These are phyloP conservation scores for honey bee (Apis mellifera) DNA, from an alignment of 1,140 invertebrate genomes.

Conservation along the genomic window DNA sequence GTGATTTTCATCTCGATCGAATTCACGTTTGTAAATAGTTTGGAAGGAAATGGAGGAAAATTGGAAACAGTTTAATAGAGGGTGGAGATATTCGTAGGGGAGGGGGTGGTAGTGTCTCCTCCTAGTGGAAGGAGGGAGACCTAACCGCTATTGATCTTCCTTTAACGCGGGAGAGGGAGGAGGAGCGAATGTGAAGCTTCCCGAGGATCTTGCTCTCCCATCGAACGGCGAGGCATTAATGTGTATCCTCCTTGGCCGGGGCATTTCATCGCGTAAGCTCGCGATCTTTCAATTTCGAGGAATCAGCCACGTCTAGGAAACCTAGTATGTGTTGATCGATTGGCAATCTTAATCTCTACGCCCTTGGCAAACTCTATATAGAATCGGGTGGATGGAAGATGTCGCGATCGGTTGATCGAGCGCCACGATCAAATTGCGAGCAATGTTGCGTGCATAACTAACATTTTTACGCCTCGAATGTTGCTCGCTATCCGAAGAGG, in stretches of 20 bases:
- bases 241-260: background rate
- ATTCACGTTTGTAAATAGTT: background rate
- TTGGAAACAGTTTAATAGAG: background rate
- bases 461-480: slow-evolving; percentile 60
- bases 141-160: background rate
- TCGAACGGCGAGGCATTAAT: background rate
- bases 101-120: background rate
- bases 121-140: background rate
- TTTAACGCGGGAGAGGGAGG: background rate
- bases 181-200: no score
- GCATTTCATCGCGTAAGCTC: background rate
- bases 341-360: slow-evolving; percentile 11
- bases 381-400: slow-evolving; percentile 39
- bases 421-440: slow-evolving; percentile 63
- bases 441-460: slow-evolving; percentile 61
- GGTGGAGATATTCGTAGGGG: background rate
- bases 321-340: slow-evolving; percentile 3
- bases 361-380: background rate
- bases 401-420: slow-evolving; percentile 61
- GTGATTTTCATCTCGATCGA: no score
- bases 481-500: slow-evolving; percentile 50
- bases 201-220: background rate
- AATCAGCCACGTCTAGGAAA: background rate
- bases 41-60: background rate
- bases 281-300: background rate